Base-by-base conservation (phyloP, 2,888 invertebrate genomes). In the Oscheius myriophilus region DNA sequence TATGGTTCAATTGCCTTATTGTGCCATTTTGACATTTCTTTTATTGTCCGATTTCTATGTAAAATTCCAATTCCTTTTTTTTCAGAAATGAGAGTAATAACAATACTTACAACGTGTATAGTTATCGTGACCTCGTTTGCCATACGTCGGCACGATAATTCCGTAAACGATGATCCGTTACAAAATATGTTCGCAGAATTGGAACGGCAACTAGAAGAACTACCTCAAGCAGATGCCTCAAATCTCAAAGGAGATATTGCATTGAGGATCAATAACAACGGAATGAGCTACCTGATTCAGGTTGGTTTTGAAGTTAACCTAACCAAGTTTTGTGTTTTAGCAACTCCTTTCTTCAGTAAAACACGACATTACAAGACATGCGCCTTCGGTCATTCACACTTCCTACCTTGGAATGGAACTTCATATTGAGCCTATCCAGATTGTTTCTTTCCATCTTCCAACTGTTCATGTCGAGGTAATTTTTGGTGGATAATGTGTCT, bases 121-220 rank as follows among this genome's bases (percentile, higher is more conserved):
- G 61, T 67, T 25, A 53, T 67, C 45, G 59, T 67, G 11, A 67
- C 67, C n/a, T 67, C 67, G 3, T 67, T 67, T 49, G 42, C 51
- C n/a, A 67, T 67, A 18, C 59, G 52, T 21, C 53, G 46, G 4
- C 59, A 42, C 42, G 51, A 26, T 18, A 67, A 67, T 25, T 67
- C 67, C 26, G 61, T 61, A 23, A 53, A 67, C 46, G 46, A 58
- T 26, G 53, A 67, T 21, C 49, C 51, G 58, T 26, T 67, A 26
- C 26, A 57, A 21, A 25, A 57, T 25, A 33, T 58, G 7, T 49
- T 58, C 42, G 58, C 57, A 18, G 51, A 67, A n/a, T 45, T 57
- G 57, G 58, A 58, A 33, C 25, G 41, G 23, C 58, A 55, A 41
- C 21, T 49, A 11, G 58, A 58, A 12, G 57, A 67, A 33, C 58